Evolutionary conservation across 2,797 vertebrate species (phyloP), one percentile per base, ranked within the genome.

Genomic region (Lophius americanus): DNA sequence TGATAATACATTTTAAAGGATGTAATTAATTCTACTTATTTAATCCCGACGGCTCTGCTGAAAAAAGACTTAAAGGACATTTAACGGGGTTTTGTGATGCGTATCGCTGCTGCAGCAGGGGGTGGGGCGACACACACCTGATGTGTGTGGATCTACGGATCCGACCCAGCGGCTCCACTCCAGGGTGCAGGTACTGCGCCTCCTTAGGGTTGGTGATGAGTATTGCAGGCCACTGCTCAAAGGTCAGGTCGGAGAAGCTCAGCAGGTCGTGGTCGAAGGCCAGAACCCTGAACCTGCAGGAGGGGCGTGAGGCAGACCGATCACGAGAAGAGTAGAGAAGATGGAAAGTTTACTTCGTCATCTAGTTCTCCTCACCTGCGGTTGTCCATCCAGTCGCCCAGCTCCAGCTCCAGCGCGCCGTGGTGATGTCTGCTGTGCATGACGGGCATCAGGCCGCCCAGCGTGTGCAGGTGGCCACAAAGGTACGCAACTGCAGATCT

Each of bases 151-250:
- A 99, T 75, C 89, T 78, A 68, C 84, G 89, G 57, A 98, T 95
- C 47, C 91, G 95, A 23, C 88, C 92, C 65, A 98, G 70, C 1
- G 97, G 96, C 85, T 99, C 98, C 84, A 93, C 90, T 55, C 90
- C 84, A 4, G 95, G 92, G 60, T 95, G 96, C 64, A 95, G 92
- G 81, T 99, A 98, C 60, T 96, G 96, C 0, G 94, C 93, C 9
- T 97, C 92, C 78, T 99, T 99, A 72, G 98, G 98, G 88, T 98
- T 99, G 73, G 98, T 99, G 88, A 99, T 95, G 73, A 99, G 93
- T 73, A 97, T 88, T 0, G 92, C 95, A 5, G 98, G 98, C 98
- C 98, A 99, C 73, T 94, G 91, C 39, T 93, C 94, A 82, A 98
- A 98, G 46, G 10, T 93, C 76, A 98, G 83, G 88, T 99, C 98